Base-by-base conservation (phyloP, 2,113 vertebrate genomes). In the Gadus macrocephalus region DNA sequence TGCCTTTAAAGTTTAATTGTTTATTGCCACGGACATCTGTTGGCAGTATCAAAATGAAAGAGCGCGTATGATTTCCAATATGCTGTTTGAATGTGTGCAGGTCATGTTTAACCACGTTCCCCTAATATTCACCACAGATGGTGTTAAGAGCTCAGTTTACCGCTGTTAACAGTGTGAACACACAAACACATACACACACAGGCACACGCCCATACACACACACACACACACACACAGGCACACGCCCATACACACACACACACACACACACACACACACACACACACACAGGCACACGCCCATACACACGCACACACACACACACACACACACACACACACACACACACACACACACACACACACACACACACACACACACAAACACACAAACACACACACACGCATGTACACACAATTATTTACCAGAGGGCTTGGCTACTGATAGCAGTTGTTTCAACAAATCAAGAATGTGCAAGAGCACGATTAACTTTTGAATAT, bases 61-160 rank as follows among this genome's bases (percentile, higher is more conserved):
- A 7, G 42, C 1, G 12, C 0, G 11, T 9, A 49, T 49, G 42
- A 49, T 14, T 49, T 49, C 8, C 8, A 49, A 9, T 7, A 49
- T 58, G 19, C 49, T 8, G 16, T 17, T 66, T 66, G 67, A 25
- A 31, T 49, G 59, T 17, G 56, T 28, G 49, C 58, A 53, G 31
- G 58, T 19, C 20, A 42, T 25, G 15, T 69, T 61, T 61, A 38
- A 27, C 19, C 16, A 42, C 53, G 12, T 62, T 53, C 60, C 25
- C 17, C 16, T 70, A 62, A 70, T 62, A 20, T 38, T 31, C 38
- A 17, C 42, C 16, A 38, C 59, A 63, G 68, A 70, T 70, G 68
- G 38, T 63, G 60, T n/a, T 22, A 20, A 20, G 60, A 70, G 60
- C 35, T 49, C 60, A 62, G 35, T 61, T 62, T 19, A 60, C 27